Base-by-base conservation (phyloP, 2,797 vertebrate species). In the Acanthurus leucopareius region DNA sequence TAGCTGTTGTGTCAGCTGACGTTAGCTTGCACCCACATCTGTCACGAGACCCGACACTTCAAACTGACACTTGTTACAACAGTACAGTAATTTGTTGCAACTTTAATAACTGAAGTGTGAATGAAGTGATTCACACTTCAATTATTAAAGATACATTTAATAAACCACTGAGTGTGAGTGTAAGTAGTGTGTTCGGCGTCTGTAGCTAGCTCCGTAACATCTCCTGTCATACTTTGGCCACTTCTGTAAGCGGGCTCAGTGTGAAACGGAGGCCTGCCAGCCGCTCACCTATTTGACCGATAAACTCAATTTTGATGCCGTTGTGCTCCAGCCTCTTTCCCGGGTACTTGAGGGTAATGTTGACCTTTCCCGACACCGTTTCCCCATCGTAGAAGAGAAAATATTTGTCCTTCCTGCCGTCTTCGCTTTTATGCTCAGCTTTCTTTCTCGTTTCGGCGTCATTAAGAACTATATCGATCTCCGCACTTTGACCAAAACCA, bases 341-440 rank as follows among this genome's bases (percentile, higher is more conserved):
- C 9, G 97, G 97, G 82, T 96, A 96, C 86, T 97, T 97, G 42
- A 99, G 96, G 2, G 95, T 97, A 10, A 99, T 96, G 82, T 95
- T 96, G 73, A 98, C 96, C 92, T 96, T 95, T 1, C 98, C 98
- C 2, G 96, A 96, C 49, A 99, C 97, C 0, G 97, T 99, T 76
- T 99, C 98, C 0, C 98, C 98, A 17, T 99, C 98, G 73, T 97
- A 97, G 86, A 98, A 99, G 0, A 99, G 96, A 71, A 97, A 97
- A 74, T 97, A 97, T 58, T 97, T 97, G 86, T 99, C 97, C 90
- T 97, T 98, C 90, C 95, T 97, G 28, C 97, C 97, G 56, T 99
- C 97, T 89, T 98, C 97, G 7, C 93, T 97, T 64, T 97, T 98
- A 78, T 97, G 97, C 90, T 98, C 97, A 0, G 95, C 96, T 93